phyloP scores from a whole-genome alignment of 2,797 vertebrate species.

The Ibycter americanus region DNA sequence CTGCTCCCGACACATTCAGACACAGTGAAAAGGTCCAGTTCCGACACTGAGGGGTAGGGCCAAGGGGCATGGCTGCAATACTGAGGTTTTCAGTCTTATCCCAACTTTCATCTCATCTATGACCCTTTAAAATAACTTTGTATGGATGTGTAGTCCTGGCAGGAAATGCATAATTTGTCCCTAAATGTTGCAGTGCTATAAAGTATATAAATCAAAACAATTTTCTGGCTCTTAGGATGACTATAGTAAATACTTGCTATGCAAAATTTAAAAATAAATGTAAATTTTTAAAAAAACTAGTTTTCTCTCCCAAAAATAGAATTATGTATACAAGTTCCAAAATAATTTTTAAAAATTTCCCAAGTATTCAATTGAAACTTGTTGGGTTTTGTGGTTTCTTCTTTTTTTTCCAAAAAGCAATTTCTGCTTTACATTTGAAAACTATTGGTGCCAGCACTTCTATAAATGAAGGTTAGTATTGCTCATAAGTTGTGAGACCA shows the following conservation, averaged over 20 bases:
- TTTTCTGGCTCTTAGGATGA: background rate
- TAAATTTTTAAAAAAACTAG: background rate
- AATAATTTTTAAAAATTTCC: background rate
- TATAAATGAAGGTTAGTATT: background rate
- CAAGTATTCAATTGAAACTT: background rate
- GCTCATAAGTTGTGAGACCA: background rate
- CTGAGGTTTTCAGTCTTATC: background rate
- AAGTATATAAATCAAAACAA: background rate
- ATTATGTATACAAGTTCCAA: background rate
- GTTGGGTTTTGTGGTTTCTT: background rate
- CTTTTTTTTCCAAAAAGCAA: background rate
- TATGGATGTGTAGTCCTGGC: background rate
- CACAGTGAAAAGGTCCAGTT: background rate
- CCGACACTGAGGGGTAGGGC: background rate
- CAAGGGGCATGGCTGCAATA: background rate
- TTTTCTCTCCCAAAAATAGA: background rate
- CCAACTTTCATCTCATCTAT: background rate
- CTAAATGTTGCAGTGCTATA: background rate
- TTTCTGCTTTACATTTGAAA: background rate
- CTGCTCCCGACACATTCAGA: background rate
- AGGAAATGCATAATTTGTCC: background rate
- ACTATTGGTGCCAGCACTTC: background rate
- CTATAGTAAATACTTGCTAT: background rate
- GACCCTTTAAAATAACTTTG: background rate
- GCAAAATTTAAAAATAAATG: background rate